Conservation (phyloP, 2,113 vertebrate genomes). For the Chascanopsetta lugubris region DNA sequence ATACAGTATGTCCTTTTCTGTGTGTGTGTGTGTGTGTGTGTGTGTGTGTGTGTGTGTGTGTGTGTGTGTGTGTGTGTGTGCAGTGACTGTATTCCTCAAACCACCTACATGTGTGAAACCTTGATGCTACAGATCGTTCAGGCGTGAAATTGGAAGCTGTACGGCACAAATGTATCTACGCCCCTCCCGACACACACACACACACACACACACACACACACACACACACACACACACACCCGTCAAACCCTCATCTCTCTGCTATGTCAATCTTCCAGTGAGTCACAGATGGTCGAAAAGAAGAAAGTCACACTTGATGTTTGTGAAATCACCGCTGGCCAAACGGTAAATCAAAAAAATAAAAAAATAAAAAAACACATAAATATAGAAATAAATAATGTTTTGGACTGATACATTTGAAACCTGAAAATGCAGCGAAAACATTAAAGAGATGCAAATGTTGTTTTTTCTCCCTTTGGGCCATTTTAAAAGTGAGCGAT, state of each 20-base stretch:
- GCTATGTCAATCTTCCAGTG: constrained; percentile 3
- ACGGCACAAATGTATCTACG: constrained; percentile 50
- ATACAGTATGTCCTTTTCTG: constrained; percentile 10
- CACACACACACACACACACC: too few relatives aligned
- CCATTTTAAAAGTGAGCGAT: too few relatives aligned
- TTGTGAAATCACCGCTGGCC: constrained; percentile 1
- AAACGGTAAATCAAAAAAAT: too few relatives aligned
- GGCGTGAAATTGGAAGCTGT: constrained; percentile 75
- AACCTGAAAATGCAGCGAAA: not conserved
- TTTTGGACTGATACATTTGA: not conserved
- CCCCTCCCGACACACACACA: too few relatives aligned
- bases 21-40: not conserved
- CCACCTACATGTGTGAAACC: constrained; percentile 62
- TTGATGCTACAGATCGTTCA: constrained; percentile 57
- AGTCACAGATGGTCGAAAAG: constrained; percentile 9
- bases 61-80: constrained; percentile 20
- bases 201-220: too few relatives aligned
- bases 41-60: not conserved
- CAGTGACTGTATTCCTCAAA: constrained; percentile 31
- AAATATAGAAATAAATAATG: too few relatives aligned
- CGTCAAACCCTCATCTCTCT: constrained; percentile 11
- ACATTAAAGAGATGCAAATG: not conserved
- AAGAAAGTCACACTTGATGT: constrained; percentile 7
- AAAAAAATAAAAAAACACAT: not conserved
- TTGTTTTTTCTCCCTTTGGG: not conserved